These are phyloP conservation scores for Cinara cedri DNA, from an alignment of 2,888 invertebrate species.

Conservation along the genomic window DNA sequence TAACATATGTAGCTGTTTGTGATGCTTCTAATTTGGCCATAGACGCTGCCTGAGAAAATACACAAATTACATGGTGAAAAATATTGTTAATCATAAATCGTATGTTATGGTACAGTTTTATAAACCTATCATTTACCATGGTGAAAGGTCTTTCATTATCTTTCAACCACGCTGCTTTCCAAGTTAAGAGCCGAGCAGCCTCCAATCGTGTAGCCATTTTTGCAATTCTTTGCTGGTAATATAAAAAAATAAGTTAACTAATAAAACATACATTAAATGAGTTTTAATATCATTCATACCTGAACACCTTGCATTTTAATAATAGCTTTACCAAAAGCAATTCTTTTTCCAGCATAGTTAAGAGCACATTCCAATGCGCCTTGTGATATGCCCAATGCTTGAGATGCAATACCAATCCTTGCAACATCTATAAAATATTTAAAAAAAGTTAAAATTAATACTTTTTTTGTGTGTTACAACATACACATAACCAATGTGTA, in stretches of 20 bases:
- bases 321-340: slow-evolving; percentile 73
- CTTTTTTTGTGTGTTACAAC: too few relatives aligned
- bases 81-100: not conserved
- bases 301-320: slow-evolving; percentile 73
- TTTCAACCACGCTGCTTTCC: slow-evolving; percentile 72
- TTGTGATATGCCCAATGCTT: slow-evolving; percentile 78
- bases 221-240: slow-evolving; percentile 68
- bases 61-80: not conserved
- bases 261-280: not conserved
- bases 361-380: slow-evolving; percentile 77
- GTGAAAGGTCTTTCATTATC: slow-evolving; percentile 65
- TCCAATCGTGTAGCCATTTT: slow-evolving; percentile 75
- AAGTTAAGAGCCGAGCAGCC: slow-evolving; percentile 72
- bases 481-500: too few relatives aligned
- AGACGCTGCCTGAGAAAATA: slow-evolving; percentile 68
- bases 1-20: slow-evolving; percentile 71
- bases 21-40: slow-evolving; percentile 80
- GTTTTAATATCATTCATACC: slow-evolving; percentile 62
- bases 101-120: not conserved
- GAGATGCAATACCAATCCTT: slow-evolving; percentile 76
- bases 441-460: too few relatives aligned
- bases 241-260: not conserved
- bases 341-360: slow-evolving; percentile 71
- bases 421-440: slow-evolving; percentile 70
- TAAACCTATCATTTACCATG: slow-evolving; percentile 63